Percentiles rank a stretch among this genome's conserved stretches.
These are phyloP conservation scores for Conus betulinus DNA, from an alignment of 1,140 invertebrate genomes.

Conservation along the genomic window DNA sequence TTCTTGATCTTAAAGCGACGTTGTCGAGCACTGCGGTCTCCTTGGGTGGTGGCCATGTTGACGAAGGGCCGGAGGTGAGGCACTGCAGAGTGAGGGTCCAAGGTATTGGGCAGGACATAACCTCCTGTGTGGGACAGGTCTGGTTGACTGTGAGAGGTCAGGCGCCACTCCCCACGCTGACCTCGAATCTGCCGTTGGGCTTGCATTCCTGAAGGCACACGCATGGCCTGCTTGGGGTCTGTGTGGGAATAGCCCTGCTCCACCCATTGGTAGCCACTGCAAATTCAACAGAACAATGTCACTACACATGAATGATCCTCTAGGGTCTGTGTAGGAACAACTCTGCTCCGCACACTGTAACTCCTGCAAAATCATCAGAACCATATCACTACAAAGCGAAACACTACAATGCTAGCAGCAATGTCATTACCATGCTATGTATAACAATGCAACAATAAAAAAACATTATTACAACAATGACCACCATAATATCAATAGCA, in stretches of 20 bases:
- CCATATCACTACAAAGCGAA: too few relatives aligned
- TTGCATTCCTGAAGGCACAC: too few relatives aligned
- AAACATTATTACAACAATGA: too few relatives aligned
- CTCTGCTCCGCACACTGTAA: too few relatives aligned
- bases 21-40: conserved; percentile 2
- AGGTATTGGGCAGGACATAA: neutral
- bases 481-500: too few relatives aligned
- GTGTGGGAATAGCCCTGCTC: conserved; percentile 5
- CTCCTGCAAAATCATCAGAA: too few relatives aligned
- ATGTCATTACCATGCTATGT: too few relatives aligned
- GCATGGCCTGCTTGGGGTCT: neutral
- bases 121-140: neutral
- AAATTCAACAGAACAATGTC: neutral
- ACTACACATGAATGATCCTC: too few relatives aligned
- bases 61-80: neutral
- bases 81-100: neutral
- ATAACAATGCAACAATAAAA: too few relatives aligned
- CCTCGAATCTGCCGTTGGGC: neutral
- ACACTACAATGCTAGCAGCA: too few relatives aligned
- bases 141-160: conserved; percentile 27
- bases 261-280: conserved; percentile 13
- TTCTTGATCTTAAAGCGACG: conserved; percentile 31
- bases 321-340: too few relatives aligned
- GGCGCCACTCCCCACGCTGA: neutral
- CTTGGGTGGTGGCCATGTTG: neutral